phyloP scores from a whole-genome alignment of 2,113 vertebrate species.

The Aptenodytes forsteri region DNA sequence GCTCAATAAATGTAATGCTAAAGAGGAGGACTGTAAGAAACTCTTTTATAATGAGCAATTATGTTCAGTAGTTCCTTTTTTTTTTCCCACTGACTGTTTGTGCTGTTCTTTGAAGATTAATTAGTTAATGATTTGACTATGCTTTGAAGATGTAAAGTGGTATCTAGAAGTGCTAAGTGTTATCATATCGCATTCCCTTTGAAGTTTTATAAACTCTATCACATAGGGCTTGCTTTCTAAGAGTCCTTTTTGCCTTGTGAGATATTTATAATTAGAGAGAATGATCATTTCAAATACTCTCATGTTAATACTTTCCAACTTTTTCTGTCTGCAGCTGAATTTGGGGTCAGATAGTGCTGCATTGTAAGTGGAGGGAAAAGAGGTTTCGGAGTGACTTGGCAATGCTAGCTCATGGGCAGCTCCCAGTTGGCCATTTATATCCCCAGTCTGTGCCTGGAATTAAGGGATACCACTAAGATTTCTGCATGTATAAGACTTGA shows the following conservation, averaged over 20 bases:
- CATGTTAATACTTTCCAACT: neutral
- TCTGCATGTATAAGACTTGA: neutral
- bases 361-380: neutral
- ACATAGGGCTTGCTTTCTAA: slow-evolving; percentile 42
- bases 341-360: neutral
- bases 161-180: slow-evolving; percentile 61
- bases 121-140: slow-evolving; percentile 66
- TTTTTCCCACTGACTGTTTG: neutral
- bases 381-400: neutral
- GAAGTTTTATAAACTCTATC: slow-evolving; percentile 64
- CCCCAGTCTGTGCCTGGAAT: neutral
- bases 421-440: neutral
- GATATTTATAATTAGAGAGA: slow-evolving; percentile 52
- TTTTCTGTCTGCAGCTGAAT: neutral
- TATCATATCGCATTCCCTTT: slow-evolving; percentile 61
- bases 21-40: slow-evolving; percentile 4
- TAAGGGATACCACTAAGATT: neutral
- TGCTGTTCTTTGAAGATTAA: slow-evolving; percentile 65
- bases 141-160: slow-evolving; percentile 64
- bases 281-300: neutral
- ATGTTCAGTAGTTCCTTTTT: slow-evolving; percentile 33
- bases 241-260: slow-evolving; percentile 61
- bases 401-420: neutral
- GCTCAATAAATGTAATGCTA: neutral
- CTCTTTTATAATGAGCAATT: slow-evolving; percentile 37